Conservation (phyloP, 2,797 vertebrate species). For the Dipus sagitta region DNA sequence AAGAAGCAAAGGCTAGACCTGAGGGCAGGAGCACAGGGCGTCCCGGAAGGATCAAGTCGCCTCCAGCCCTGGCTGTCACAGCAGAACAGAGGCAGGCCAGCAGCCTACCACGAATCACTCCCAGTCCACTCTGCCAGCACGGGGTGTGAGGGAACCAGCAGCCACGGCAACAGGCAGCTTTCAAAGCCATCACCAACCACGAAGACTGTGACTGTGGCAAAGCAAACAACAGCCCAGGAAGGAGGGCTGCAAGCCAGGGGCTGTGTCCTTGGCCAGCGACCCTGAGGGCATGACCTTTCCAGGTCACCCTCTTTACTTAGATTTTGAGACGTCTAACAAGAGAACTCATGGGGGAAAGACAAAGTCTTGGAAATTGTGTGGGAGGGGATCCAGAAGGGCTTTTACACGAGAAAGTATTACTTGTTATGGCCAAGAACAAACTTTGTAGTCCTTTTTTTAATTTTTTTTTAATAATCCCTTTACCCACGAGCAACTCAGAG, state of each 20-base stretch:
- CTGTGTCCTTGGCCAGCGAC: background rate
- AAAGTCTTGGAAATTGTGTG: background rate
- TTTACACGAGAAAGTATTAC: conserved; percentile 20
- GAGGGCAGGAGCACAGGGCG: background rate
- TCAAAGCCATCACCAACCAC: background rate
- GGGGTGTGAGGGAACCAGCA: conserved; percentile 31
- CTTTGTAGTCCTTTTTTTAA: conserved; percentile 62
- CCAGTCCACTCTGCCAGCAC: background rate
- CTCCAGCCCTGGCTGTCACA: background rate
- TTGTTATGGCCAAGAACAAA: conserved; percentile 70
- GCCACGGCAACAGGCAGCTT: background rate
- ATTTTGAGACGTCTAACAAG: background rate
- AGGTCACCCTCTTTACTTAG: background rate
- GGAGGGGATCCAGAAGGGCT: background rate
- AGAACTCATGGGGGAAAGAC: background rate
- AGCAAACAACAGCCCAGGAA: background rate
- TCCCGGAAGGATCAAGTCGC: background rate
- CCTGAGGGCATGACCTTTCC: conserved; percentile 3
- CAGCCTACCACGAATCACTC: conserved; percentile 23
- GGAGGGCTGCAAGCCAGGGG: background rate
- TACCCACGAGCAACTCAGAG: conserved; percentile 78
- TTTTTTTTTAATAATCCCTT: conserved; percentile 81
- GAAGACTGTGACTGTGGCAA: background rate
- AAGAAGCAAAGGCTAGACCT: background rate
- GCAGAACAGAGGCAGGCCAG: background rate